phyloP scores from a whole-genome alignment of 1,140 invertebrate species.

The Drosophila lowei region DNA sequence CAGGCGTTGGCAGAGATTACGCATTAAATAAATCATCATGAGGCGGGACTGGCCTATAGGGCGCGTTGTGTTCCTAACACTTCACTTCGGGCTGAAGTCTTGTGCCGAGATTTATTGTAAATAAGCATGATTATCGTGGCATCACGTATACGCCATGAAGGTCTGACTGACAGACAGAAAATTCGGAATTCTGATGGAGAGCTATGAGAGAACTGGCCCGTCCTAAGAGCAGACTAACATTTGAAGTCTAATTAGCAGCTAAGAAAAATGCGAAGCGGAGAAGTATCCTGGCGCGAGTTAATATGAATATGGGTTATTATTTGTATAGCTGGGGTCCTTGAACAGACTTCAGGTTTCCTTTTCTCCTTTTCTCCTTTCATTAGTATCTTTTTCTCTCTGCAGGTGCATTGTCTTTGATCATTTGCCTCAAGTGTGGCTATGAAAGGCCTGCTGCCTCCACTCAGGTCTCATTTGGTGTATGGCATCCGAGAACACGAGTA shows the following conservation, averaged over 20 bases:
- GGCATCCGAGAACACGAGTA: constrained; percentile 25
- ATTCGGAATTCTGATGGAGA: neutral
- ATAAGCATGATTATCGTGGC: constrained; percentile 79
- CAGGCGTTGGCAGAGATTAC: constrained; percentile 67
- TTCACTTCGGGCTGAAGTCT: constrained; percentile 52
- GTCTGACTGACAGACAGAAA: neutral
- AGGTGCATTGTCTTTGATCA: constrained; percentile 12
- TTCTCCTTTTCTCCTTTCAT: neutral
- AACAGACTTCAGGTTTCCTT: neutral
- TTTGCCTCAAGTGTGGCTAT: constrained; percentile 42
- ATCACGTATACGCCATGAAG: constrained; percentile 71
- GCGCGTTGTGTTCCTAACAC: constrained; percentile 65
- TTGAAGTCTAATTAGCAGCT: constrained; percentile 36
- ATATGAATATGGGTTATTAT: constrained; percentile 6
- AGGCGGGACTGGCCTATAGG: constrained; percentile 22
- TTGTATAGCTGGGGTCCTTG: neutral
- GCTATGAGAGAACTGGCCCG: too few relatives aligned
- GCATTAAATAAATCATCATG: constrained; percentile 78
- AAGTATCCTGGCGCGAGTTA: neutral
- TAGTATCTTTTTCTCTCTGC: neutral
- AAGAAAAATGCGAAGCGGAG: neutral
- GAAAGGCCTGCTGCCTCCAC: constrained; percentile 19
- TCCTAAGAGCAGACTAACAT: constrained; percentile 13
- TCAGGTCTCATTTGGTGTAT: constrained; percentile 12
- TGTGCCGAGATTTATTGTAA: constrained; percentile 73